phyloP scores from a whole-genome alignment of 1,140 invertebrate genomes.

The Trissolcus basalis region DNA sequence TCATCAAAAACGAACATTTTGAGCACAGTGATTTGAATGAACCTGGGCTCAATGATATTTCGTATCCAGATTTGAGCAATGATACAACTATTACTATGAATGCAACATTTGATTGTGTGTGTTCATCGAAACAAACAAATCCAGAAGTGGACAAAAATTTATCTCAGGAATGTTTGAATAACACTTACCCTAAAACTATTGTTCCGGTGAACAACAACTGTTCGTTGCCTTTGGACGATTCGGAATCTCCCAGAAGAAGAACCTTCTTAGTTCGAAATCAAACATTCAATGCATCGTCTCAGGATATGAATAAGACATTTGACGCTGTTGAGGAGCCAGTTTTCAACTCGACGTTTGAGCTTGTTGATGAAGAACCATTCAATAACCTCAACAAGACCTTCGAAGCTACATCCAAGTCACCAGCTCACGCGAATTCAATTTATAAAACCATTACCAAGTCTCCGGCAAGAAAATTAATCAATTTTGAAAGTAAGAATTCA shows the following conservation, averaged over 20 bases:
- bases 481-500: too few relatives aligned
- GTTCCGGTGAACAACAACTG: neutral
- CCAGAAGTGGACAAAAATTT: constrained; percentile 22
- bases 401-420: neutral
- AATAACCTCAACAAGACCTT: constrained; percentile 1
- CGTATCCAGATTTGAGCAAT: constrained; percentile 5
- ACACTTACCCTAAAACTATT: constrained; percentile 36
- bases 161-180: constrained; percentile 24
- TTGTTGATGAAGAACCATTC: neutral
- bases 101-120: constrained; percentile 17
- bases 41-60: constrained; percentile 6
- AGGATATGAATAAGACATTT: constrained; percentile 7
- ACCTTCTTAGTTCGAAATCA: neutral
- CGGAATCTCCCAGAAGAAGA: too few relatives aligned
- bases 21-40: constrained; percentile 5
- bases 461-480: neutral
- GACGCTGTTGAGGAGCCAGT: constrained; percentile 1
- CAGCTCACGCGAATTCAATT: neutral
- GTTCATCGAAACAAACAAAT: constrained; percentile 28
- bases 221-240: neutral
- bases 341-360: constrained; percentile 9
- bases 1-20: constrained; percentile 13
- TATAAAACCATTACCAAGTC: constrained; percentile 6
- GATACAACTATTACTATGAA: constrained; percentile 15
- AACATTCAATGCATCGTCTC: constrained; percentile 21